Evolutionary conservation across 2,888 invertebrate species (phyloP), one percentile per base, ranked within the genome.

Genomic region (Erpobdella octoculata): DNA sequence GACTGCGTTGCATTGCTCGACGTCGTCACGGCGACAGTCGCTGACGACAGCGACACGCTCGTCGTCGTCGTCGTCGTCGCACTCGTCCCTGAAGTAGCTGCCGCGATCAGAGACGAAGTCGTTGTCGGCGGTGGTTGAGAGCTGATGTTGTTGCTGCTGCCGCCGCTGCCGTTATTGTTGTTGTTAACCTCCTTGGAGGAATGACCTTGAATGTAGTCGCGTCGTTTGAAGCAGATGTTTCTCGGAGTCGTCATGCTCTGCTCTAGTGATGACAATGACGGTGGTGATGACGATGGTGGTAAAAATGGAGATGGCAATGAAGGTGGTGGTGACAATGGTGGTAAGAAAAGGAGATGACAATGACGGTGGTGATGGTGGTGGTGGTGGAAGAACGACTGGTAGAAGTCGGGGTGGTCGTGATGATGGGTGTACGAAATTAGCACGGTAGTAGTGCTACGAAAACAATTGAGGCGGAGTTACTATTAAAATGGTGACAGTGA

Each of bases 171-270:
- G 5, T 28, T 25, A 28, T 21, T 25, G 1, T 21, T 28, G n/a
- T 67, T 25, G 28, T 25, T 12, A 31, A 25, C 18, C 12, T 6
- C 28, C 25, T 67, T 18, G 46, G 33, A 28, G 46, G 28, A 28
- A 48, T 46, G 28, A 31, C 46, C 46, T 35, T 67, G 53, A 6
- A 53, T 53, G 53, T 25, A 53, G 53, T 67, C 67, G 6, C 46
- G 37, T 18, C 37, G 21, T 41, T 41, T 67, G 58, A 41, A 69
- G 58, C 69, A 69, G 33, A 69, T 69, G 69, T 69, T 69, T 36
- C 69, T 69, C n/a, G 69, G 69, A n/a, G 69, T 69, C 15, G 69
- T 69, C n/a, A 58, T 31, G 15, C 46, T 69, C 28, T 69, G 69
- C 28, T 69, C 69, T 69, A 58, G 25, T 58, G 8, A 58, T 58